Evolutionary conservation across 2,797 vertebrate genomes (phyloP).

Genomic region (Odontamblyopus lacepedii): DNA sequence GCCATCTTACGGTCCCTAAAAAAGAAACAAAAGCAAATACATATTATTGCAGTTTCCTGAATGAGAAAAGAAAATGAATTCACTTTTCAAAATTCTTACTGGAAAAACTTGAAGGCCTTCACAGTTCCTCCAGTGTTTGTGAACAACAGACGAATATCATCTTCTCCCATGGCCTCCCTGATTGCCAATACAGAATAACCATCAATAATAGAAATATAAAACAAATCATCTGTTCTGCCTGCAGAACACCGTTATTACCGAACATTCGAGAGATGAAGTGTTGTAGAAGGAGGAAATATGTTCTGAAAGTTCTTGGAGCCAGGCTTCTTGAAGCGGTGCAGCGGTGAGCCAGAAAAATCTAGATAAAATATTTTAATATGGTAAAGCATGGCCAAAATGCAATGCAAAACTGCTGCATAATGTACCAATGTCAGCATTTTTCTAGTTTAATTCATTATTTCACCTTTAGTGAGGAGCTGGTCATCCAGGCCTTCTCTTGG

Average conservation of each 20-base stretch:
- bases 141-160: slow-evolving; percentile 93
- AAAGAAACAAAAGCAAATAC: neutral
- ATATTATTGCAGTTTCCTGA: neutral
- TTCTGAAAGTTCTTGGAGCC: slow-evolving; percentile 99
- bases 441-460: neutral
- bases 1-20: slow-evolving; percentile 98
- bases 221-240: neutral
- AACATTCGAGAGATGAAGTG: slow-evolving; percentile 96
- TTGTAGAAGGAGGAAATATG: slow-evolving; percentile 96
- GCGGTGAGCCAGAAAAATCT: slow-evolving; percentile 95
- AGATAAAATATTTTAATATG: slow-evolving; percentile 11
- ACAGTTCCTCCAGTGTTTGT: slow-evolving; percentile 94
- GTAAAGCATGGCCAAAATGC: neutral
- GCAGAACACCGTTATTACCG: slow-evolving; percentile 75
- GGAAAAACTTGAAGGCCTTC: slow-evolving; percentile 99
- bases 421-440: neutral
- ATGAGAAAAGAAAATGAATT: neutral
- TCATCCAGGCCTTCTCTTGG: slow-evolving; percentile 97
- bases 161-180: slow-evolving; percentile 92
- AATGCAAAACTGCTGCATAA: neutral
- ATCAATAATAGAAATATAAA: neutral
- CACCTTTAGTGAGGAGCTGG: slow-evolving; percentile 93
- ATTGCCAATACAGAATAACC: slow-evolving; percentile 9
- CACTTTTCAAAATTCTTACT: slow-evolving; percentile 80
- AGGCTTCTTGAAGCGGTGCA: slow-evolving; percentile 98